These are phyloP conservation scores for Acronicta psi DNA, from an alignment of 2,888 invertebrate species.

Conservation along the genomic window DNA sequence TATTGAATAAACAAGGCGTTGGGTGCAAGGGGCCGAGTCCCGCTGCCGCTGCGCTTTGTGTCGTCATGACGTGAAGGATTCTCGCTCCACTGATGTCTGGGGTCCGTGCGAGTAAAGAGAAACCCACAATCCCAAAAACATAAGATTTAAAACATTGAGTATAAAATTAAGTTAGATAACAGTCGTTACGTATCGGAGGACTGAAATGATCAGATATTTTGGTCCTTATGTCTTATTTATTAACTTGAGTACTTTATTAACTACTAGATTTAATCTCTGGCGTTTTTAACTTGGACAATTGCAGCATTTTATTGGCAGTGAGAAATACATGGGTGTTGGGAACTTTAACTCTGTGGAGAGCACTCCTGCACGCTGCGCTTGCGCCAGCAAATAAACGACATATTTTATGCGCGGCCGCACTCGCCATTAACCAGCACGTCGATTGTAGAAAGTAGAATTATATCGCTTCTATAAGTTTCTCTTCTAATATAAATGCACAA, in stretches of 20 bases:
- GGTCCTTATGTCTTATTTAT: neutral
- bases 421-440: slow-evolving; percentile 28
- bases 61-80: slow-evolving; percentile 68
- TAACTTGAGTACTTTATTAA: too few species aligned
- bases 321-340: slow-evolving; percentile 30
- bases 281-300: slow-evolving; percentile 33
- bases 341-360: slow-evolving; percentile 29
- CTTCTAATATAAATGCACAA: slow-evolving; percentile 22
- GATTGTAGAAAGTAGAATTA: slow-evolving; percentile 33
- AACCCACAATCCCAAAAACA: slow-evolving; percentile 8
- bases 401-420: slow-evolving; percentile 38
- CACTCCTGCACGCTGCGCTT: slow-evolving; percentile 16
- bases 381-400: slow-evolving; percentile 45
- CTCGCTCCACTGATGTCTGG: slow-evolving; percentile 41
- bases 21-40: slow-evolving; percentile 58
- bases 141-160: neutral
- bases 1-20: slow-evolving; percentile 79
- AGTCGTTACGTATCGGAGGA: neutral
- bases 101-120: slow-evolving; percentile 34
- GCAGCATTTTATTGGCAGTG: slow-evolving; percentile 24
- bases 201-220: neutral
- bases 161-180: neutral
- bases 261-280: slow-evolving; percentile 4
- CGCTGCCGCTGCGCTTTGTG: slow-evolving; percentile 67
- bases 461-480: slow-evolving; percentile 36